Percentiles rank a stretch among this genome's conserved stretches.
phyloP scores from a whole-genome alignment of 1,140 invertebrate genomes.

The Tetragonula clypearis region DNA sequence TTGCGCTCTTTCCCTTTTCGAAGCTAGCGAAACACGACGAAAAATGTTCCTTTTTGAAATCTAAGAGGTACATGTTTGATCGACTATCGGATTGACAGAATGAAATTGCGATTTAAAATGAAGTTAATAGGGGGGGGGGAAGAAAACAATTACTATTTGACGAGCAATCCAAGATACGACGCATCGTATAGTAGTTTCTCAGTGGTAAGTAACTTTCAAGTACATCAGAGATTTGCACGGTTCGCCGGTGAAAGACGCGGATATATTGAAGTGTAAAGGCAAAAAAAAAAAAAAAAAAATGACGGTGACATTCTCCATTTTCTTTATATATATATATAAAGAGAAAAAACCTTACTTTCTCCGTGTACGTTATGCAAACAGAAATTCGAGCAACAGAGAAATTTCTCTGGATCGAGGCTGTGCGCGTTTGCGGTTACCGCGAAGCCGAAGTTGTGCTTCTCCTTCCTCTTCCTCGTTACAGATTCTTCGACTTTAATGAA shows the following conservation, averaged over 20 bases:
- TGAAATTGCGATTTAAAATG: too few species aligned
- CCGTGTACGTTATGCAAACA: conserved; percentile 52
- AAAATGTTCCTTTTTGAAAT: too few species aligned
- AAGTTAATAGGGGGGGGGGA: too few species aligned
- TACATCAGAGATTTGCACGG: background rate
- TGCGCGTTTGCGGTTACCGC: conserved; percentile 33
- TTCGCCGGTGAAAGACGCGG: background rate
- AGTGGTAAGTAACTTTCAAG: background rate
- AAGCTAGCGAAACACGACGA: too few species aligned
- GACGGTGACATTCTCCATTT: too few species aligned
- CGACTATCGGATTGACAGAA: too few species aligned
- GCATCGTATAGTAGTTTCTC: background rate
- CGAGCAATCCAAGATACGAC: too few species aligned
- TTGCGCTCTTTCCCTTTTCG: too few species aligned
- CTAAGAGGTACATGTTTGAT: too few species aligned
- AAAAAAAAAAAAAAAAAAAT: background rate
- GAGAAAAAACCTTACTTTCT: conserved; percentile 48
- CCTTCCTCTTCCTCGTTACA: conserved; percentile 27
- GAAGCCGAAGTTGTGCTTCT: background rate
- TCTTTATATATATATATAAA: too few species aligned
- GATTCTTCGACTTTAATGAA: conserved; percentile 55
- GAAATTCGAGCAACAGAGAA: conserved; percentile 62
- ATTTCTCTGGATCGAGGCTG: conserved; percentile 51
- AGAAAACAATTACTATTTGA: too few species aligned
- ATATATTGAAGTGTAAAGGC: background rate